Base-by-base conservation (phyloP, 2,113 vertebrate species). In the Mobula birostris region DNA sequence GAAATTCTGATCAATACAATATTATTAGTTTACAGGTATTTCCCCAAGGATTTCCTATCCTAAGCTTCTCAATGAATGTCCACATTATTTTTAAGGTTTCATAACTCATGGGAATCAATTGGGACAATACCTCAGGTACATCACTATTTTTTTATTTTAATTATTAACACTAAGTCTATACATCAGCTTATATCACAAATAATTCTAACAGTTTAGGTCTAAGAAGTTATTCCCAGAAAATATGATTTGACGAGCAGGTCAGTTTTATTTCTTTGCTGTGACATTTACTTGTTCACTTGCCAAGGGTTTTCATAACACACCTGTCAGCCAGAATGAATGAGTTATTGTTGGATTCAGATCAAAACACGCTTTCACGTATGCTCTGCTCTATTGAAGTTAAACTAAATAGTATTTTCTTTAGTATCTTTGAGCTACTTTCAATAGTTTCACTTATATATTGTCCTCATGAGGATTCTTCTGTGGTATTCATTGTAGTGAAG, bases 241-340 rank as follows among this genome's bases (percentile, higher is more conserved):
- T 14, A n/a, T 88, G 58, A 63, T 63, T 63, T 63, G 29, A 88
- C 58, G 27, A 88, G 27, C 48, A 63, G 83, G 56, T 87, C 83
- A 87, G 48, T n/a, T 63, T 63, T 88, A 63, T 63, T 58, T 88
- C 79, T 82, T 63, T 61, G 58, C 58, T n/a, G 27, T 88, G 58
- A 88, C 85, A 88, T 88, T 88, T 88, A 88, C n/a, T 88, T 88
- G 83, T 88, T 63, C 58, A 88, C 85, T 63, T 88, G 58, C 58
- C 58, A 88, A 88, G 85, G 27, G 85, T 8, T 63, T 88, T 88
- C 61, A 29, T 63, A 63, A 63, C 85, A 63, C 61, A 88, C 85
- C 29, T 24, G 5, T 88, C 85, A 63, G 56, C 61, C 85, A 88
- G 58, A 63, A 88, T 63, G 85, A 63, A 88, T 88, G 82, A 85